phyloP scores from a whole-genome alignment of 2,113 vertebrate genomes.

The Natator depressus region DNA sequence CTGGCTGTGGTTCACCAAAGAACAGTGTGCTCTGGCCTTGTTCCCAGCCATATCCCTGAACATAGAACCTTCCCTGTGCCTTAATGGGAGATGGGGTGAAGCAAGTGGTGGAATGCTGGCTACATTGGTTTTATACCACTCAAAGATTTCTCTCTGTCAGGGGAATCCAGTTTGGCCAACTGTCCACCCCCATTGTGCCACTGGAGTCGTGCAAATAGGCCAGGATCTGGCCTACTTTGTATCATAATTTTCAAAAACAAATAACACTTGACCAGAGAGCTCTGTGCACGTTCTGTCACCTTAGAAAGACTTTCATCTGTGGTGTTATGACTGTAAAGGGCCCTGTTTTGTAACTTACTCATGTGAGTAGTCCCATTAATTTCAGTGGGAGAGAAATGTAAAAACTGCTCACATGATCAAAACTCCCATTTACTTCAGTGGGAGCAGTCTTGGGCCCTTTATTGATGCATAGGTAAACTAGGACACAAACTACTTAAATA shows the following conservation, averaged over 20 bases:
- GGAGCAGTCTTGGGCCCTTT: background rate
- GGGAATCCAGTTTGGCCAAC: background rate
- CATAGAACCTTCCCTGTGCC: background rate
- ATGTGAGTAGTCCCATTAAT: background rate
- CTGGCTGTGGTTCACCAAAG: background rate
- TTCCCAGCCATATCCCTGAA: background rate
- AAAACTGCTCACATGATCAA: background rate
- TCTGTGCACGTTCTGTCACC: background rate
- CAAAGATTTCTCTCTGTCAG: background rate
- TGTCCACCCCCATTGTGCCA: background rate
- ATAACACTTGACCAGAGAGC: background rate
- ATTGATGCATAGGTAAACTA: background rate
- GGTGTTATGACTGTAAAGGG: background rate
- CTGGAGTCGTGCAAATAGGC: background rate
- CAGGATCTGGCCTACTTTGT: background rate
- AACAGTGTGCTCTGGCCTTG: background rate
- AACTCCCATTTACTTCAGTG: background rate
- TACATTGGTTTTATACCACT: background rate
- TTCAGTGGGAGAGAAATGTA: background rate
- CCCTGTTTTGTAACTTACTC: background rate
- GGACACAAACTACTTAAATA: background rate
- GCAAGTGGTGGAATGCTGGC: background rate
- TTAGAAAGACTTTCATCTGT: background rate
- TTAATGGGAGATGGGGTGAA: fast-evolving
- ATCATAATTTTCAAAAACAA: background rate